phyloP scores from a whole-genome alignment of 2,113 vertebrate genomes.

The Antennarius striatus region DNA sequence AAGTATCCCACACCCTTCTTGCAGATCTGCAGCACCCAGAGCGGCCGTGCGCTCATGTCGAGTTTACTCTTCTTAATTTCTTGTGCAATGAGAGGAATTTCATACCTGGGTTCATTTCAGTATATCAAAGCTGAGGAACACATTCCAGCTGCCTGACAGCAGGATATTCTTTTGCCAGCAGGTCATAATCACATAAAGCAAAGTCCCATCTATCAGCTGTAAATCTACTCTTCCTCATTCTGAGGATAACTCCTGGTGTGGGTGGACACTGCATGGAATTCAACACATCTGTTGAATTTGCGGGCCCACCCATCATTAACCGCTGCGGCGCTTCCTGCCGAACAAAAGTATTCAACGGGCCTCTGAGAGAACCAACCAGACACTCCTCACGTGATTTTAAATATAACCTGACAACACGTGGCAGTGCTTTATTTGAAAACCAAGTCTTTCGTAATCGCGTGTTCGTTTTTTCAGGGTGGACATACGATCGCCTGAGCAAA shows the following conservation, averaged over 20 bases:
- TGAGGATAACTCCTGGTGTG: slow-evolving; percentile 7
- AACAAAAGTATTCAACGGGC: not conserved
- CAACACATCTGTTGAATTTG: slow-evolving; percentile 35
- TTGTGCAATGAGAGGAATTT: too few relatives aligned
- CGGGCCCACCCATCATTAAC: slow-evolving; percentile 32
- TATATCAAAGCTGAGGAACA: not conserved
- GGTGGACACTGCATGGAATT: not conserved
- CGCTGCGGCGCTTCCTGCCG: slow-evolving; percentile 4
- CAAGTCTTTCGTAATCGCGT: too few relatives aligned
- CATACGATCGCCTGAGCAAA: too few relatives aligned
- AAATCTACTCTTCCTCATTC: slow-evolving; percentile 20
- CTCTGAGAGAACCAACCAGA: too few relatives aligned
- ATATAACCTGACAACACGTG: too few relatives aligned
- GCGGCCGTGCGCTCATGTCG: too few relatives aligned
- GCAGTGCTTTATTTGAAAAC: too few relatives aligned
- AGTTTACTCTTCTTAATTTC: too few relatives aligned
- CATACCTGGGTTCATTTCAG: too few relatives aligned
- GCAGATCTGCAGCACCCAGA: slow-evolving; percentile 39
- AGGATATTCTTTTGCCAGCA: too few relatives aligned
- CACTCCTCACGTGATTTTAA: too few relatives aligned
- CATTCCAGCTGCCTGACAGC: not conserved
- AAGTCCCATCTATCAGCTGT: not conserved
- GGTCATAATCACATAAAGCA: not conserved
- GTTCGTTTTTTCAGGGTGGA: too few relatives aligned
- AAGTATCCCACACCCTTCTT: slow-evolving; percentile 54